These are phyloP conservation scores for Phragmatobia fuliginosa DNA, from an alignment of 2,888 invertebrate species.

Conservation along the genomic window DNA sequence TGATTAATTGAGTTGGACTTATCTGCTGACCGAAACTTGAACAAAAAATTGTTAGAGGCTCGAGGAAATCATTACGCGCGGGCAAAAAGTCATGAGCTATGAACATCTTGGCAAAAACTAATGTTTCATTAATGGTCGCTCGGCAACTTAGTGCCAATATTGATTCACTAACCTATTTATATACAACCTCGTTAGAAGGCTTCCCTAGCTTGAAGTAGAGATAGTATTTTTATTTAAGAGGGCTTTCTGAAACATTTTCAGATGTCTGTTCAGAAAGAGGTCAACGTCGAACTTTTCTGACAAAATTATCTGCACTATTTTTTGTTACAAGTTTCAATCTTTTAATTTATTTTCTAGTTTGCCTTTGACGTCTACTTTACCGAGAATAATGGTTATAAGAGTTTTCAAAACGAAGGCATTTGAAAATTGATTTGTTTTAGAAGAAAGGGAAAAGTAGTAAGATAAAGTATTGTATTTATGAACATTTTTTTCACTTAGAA, in stretches of 20 bases:
- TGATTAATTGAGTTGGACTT: slow-evolving; percentile 54
- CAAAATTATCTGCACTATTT: not conserved
- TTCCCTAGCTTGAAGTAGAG: slow-evolving; percentile 18
- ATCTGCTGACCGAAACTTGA: slow-evolving; percentile 44
- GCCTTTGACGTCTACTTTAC: not conserved
- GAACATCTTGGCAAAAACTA: slow-evolving; percentile 39
- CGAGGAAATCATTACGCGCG: slow-evolving; percentile 57
- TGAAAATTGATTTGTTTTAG: not conserved
- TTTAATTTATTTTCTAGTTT: not conserved
- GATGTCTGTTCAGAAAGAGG: slow-evolving; percentile 12
- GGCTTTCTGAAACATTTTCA: slow-evolving; percentile 4
- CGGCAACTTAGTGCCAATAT: slow-evolving; percentile 25
- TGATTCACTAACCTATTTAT: slow-evolving; percentile 38
- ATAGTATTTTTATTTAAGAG: not conserved
- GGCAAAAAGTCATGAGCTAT: slow-evolving; percentile 58
- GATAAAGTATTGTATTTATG: not conserved
- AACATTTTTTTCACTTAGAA: too few species aligned
- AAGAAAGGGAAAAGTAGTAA: not conserved
- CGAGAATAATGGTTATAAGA: not conserved
- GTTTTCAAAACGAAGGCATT: not conserved
- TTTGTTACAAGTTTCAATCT: not conserved
- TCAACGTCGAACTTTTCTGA: slow-evolving; percentile 9
- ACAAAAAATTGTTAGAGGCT: slow-evolving; percentile 48
- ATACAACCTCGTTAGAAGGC: slow-evolving; percentile 15
- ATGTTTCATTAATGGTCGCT: slow-evolving; percentile 47